These are phyloP conservation scores for Pheosia tremula DNA, from an alignment of 2,888 invertebrate species.

Conservation along the genomic window DNA sequence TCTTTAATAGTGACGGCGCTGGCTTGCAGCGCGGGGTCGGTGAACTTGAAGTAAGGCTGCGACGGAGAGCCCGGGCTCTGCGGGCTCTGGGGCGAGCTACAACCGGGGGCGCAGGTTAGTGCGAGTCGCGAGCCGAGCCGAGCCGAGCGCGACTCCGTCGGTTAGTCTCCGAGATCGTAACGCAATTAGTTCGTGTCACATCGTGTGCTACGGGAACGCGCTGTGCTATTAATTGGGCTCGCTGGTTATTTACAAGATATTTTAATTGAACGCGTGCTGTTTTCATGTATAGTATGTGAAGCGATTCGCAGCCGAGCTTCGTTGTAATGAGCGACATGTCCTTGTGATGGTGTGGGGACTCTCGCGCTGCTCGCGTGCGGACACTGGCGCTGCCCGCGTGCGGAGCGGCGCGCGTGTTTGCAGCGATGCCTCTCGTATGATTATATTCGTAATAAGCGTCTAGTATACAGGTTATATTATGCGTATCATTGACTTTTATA, in stretches of 20 bases:
- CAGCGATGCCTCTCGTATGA: constrained; percentile 36
- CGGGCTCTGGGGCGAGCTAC: constrained; percentile 90
- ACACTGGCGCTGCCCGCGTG: constrained; percentile 13
- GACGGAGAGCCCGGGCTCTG: constrained; percentile 86
- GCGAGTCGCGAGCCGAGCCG: constrained; percentile 17
- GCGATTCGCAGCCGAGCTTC: constrained; percentile 35
- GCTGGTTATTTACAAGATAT: constrained; percentile 59
- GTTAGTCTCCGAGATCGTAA: constrained; percentile 40
- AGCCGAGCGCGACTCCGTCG: constrained; percentile 32
- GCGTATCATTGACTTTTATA: constrained; percentile 62
- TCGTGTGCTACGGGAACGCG: constrained; percentile 51
- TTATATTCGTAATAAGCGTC: constrained; percentile 57
- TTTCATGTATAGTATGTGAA: constrained; percentile 39
- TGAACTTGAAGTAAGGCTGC: constrained; percentile 94
- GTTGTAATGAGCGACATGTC: constrained; percentile 28
- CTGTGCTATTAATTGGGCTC: constrained; percentile 52
- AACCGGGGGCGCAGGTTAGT: constrained; percentile 79
- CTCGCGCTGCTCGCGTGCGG: too few relatives aligned
- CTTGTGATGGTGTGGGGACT: background rate
- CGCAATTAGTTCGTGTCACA: constrained; percentile 52
- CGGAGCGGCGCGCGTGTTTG: constrained; percentile 31
- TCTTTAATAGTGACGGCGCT: constrained; percentile 98
- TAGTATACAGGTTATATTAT: constrained; percentile 63
- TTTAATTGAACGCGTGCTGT: constrained; percentile 36
- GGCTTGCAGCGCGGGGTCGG: constrained; percentile 94